These are phyloP conservation scores for Salmo trutta DNA, from an alignment of 2,797 vertebrate genomes.

Conservation along the genomic window DNA sequence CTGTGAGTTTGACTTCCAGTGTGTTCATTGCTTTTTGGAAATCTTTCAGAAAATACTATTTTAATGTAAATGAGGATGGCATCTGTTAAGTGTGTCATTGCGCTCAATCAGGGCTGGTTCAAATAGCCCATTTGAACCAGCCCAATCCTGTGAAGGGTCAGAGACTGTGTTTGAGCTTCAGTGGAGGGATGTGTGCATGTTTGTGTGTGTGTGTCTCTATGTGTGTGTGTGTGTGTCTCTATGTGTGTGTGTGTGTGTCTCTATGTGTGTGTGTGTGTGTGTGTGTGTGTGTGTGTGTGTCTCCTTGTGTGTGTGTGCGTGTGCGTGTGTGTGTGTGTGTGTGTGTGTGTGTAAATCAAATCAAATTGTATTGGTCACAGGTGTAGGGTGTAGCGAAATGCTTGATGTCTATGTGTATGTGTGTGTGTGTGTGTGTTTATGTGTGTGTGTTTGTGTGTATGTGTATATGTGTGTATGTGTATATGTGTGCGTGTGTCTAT, in stretches of 20 bases:
- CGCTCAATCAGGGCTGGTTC: not conserved
- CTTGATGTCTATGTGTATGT: no score
- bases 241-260: not conserved
- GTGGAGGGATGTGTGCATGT: conserved; percentile 49
- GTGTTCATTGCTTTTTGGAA: not conserved
- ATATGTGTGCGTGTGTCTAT: no score
- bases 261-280: no score
- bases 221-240: no score
- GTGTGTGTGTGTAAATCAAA: no score
- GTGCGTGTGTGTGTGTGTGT: no score
- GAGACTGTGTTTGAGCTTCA: conserved; percentile 40
- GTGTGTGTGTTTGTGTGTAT: not conserved
- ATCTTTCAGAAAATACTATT: no score
- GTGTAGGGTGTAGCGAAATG: no score
- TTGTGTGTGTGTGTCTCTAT: not conserved
- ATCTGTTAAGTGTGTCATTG: not conserved
- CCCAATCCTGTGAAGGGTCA: not conserved
- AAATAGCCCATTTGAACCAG: not conserved
- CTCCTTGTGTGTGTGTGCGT: no score
- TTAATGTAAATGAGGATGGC: not conserved
- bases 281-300: no score
- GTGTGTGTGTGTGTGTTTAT: not conserved
- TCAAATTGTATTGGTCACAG: no score
- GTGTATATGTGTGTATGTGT: no score
- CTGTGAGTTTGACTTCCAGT: not conserved